Evolutionary conservation across 2,888 invertebrate genomes (phyloP).

Genomic region (Furcula furcula): DNA sequence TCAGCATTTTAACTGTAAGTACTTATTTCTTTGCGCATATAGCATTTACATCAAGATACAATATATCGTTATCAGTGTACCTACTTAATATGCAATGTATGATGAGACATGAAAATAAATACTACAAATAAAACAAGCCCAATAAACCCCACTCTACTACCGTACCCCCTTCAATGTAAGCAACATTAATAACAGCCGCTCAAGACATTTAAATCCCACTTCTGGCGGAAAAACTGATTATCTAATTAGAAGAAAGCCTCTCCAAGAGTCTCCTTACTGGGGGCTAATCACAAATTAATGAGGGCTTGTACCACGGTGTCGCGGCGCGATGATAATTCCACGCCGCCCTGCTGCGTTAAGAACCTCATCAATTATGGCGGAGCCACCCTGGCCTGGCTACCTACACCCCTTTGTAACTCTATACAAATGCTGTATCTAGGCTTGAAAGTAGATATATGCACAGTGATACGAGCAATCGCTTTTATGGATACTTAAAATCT

Average conservation of each 20-base stretch:
- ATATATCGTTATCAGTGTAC: too few species aligned
- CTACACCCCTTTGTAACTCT: conserved; percentile 48
- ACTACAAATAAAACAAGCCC: conserved; percentile 12
- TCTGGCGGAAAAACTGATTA: conserved; percentile 67
- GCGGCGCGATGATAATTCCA: conserved; percentile 72
- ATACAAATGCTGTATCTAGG: conserved; percentile 16
- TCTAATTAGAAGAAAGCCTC: conserved; percentile 74
- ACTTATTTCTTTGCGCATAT: too few species aligned
- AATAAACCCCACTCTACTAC: conserved; percentile 21
- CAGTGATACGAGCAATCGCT: too few species aligned
- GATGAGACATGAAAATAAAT: conserved; percentile 8
- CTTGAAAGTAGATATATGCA: neutral
- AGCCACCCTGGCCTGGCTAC: conserved; percentile 55
- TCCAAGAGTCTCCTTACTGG: conserved; percentile 63
- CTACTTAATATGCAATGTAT: too few species aligned
- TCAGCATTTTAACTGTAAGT: conserved; percentile 6
- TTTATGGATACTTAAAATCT: too few species aligned
- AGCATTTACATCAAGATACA: too few species aligned
- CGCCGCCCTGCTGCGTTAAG: conserved; percentile 77
- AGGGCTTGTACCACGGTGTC: conserved; percentile 72
- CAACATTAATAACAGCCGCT: conserved; percentile 50
- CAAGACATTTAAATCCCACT: conserved; percentile 46
- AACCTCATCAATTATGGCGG: conserved; percentile 78
- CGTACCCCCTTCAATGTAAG: conserved; percentile 19
- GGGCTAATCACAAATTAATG: conserved; percentile 81